Base-by-base conservation (phyloP, 2,113 vertebrate genomes). In the Saccopteryx leptura region DNA sequence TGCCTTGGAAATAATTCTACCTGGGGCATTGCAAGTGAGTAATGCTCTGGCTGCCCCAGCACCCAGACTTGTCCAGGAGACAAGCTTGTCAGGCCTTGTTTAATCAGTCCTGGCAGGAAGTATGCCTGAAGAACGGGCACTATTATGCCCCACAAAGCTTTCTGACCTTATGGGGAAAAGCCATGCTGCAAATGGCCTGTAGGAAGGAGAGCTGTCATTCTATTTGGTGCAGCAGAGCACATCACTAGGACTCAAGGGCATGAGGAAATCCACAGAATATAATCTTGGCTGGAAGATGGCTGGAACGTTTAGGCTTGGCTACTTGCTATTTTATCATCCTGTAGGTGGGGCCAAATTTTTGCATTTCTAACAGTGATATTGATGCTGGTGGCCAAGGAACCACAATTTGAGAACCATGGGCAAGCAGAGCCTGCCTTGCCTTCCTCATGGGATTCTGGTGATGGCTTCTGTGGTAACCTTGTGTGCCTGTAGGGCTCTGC, bases 1-100 rank as follows among this genome's bases (percentile, higher is more conserved):
- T 97, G 96, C 71, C 92, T 97, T 97, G 94, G 88, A 98, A 98
- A 95, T 95, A 96, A 94, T 97, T 95, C 96, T 96, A 93, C 14
- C 0, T 0, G 3, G 66, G 97, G 97, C 95, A 95, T 75, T 85
- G 75, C 75, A 93, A 95, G 78, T 96, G 92, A 97, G 88, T 90
- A 88, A 93, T 1, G 0, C 74, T 96, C 88, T 92, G 94, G 93
- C 93, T 93, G 90, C 88, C 97, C 95, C 96, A 96, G 96, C 95
- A 97, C 33, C 21, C 71, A 76, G 85, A 95, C 92, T 96, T 96
- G 97, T 79, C 63, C 78, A 95, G 50, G 94, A 97, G 85, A 96
- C 91, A 94, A 93, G 76, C 76, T 96, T 96, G 97, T 98, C 98
- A 98, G 87, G 96, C 88, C 85, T 97, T 84, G 75, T 97, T 97